Conservation (phyloP, 2,888 invertebrate species). For the Temnothorax ravouxi region DNA sequence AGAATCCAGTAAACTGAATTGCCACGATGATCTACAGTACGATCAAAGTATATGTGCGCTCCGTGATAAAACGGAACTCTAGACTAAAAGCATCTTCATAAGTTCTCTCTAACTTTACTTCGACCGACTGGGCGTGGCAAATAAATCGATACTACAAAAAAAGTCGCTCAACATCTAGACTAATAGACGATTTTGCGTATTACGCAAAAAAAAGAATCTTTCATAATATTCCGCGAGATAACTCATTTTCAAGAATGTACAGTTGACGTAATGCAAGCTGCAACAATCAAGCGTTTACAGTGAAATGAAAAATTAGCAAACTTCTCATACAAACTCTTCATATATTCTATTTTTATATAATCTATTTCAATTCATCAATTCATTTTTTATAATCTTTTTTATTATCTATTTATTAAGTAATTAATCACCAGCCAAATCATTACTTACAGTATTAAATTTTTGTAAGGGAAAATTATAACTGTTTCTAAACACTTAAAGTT, state of each 20-base stretch:
- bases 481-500: not conserved
- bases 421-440: too few species aligned
- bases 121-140: slow-evolving; percentile 77
- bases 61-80: slow-evolving; percentile 10
- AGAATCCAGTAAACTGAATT: slow-evolving; percentile 3
- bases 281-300: not conserved
- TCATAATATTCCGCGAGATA: slow-evolving; percentile 1
- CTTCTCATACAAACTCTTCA: not conserved
- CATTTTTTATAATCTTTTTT: too few species aligned
- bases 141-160: slow-evolving; percentile 81
- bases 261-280: not conserved
- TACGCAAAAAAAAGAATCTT: slow-evolving; percentile 11
- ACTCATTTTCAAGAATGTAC: not conserved
- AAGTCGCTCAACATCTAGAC: slow-evolving; percentile 54
- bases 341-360: not conserved
- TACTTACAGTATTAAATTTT: too few species aligned
- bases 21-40: not conserved
- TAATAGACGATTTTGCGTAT: slow-evolving; percentile 10
- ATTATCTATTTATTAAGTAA: too few species aligned
- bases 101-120: slow-evolving; percentile 60
- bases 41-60: slow-evolving; percentile 17
- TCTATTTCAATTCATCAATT: too few species aligned
- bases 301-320: not conserved
- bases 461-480: not conserved
- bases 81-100: slow-evolving; percentile 25